A percentile compares a stretch with the other conserved stretches of the same genome.
phyloP scores from a whole-genome alignment of 2,113 vertebrate species.

The Trematocara unimaculatum region DNA sequence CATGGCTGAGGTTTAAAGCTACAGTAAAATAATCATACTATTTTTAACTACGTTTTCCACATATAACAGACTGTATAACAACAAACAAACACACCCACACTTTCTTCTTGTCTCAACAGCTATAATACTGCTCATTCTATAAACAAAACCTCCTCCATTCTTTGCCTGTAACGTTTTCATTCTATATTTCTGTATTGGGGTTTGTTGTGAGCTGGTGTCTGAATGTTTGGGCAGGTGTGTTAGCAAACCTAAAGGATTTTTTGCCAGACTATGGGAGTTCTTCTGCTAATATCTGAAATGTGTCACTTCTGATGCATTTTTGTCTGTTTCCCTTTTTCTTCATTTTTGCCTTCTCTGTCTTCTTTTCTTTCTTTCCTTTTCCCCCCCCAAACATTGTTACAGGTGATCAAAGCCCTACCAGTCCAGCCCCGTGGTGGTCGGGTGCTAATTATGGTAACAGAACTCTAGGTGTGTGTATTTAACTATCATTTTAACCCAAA shows the following conservation, averaged over 20 bases:
- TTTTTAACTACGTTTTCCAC: background rate
- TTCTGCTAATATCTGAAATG: conserved; percentile 47
- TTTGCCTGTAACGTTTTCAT: background rate
- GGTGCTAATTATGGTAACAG: conserved; percentile 77
- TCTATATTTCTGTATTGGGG: background rate
- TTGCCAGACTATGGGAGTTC: conserved; percentile 38
- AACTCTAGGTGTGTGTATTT: conserved; percentile 72
- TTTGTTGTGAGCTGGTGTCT: background rate
- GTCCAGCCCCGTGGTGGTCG: conserved; percentile 75
- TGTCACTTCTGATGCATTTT: conserved; percentile 59
- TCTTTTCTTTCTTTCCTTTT: background rate
- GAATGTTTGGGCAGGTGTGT: background rate
- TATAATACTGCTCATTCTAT: background rate
- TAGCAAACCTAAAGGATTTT: background rate
- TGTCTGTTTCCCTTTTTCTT: conserved; percentile 36
- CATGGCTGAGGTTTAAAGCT: background rate
- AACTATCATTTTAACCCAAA: conserved; percentile 37
- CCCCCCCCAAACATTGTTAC: conserved; percentile 49
- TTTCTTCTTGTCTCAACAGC: background rate
- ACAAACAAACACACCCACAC: background rate
- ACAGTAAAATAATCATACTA: background rate
- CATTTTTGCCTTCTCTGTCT: conserved; percentile 15
- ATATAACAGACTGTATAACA: background rate
- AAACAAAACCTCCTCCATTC: background rate
- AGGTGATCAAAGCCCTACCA: conserved; percentile 79